Percentiles rank a stretch among this genome's conserved stretches.
Evolutionary conservation across 2,113 vertebrate genomes (phyloP).

Genomic region (rabbit (Oryctolagus cuniculus)): DNA sequence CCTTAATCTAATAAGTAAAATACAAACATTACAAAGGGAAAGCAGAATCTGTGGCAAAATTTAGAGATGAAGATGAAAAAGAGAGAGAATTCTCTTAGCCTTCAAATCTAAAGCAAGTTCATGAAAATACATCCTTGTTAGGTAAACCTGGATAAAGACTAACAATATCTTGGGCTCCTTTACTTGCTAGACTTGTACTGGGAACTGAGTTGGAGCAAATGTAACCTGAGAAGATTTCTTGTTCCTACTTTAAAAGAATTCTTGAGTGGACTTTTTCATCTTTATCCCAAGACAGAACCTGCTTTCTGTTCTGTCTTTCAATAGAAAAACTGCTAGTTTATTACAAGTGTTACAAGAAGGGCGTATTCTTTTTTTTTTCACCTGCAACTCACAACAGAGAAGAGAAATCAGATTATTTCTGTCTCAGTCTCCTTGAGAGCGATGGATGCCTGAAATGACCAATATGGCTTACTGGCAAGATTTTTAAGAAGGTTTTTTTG

Average conservation of each 20-base stretch:
- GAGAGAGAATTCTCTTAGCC: not conserved
- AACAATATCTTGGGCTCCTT: no score
- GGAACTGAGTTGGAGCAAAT: not conserved
- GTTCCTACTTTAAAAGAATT: not conserved
- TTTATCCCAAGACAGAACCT: not conserved
- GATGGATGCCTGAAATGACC: not conserved
- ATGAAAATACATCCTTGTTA: not conserved
- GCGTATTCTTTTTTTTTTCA: not conserved
- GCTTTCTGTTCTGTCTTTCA: not conserved
- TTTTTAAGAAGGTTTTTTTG: not conserved
- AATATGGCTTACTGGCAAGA: accelerated
- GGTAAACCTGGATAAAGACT: no score
- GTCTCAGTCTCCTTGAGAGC: not conserved
- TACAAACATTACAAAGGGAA: not conserved
- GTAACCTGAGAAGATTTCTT: not conserved
- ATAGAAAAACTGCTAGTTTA: not conserved
- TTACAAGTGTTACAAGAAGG: not conserved
- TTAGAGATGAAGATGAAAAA: not conserved
- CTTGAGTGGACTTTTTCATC: not conserved
- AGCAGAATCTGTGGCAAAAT: not conserved
- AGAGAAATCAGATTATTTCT: not conserved
- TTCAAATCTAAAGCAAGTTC: not conserved
- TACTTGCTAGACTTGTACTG: not conserved
- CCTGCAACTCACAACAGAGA: not conserved
- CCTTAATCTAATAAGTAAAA: not conserved